phyloP scores from a whole-genome alignment of 2,888 invertebrate species.

The Drosophila multiciliata region DNA sequence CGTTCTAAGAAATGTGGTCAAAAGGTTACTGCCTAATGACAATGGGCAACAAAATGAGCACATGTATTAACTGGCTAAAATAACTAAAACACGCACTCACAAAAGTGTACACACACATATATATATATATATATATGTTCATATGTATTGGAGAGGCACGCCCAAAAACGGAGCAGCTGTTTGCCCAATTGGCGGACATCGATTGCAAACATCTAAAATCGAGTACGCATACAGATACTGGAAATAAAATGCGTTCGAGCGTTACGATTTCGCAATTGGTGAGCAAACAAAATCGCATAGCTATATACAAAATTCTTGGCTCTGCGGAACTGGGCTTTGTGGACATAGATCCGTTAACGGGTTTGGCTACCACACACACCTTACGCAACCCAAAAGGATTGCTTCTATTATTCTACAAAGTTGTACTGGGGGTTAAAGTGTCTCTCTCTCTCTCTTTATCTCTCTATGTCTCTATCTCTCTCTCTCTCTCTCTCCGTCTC shows the following conservation, averaged over 20 bases:
- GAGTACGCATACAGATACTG: slow-evolving; percentile 50
- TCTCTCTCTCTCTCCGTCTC: not conserved
- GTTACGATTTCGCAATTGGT: slow-evolving; percentile 76
- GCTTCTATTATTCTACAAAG: not conserved
- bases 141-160: slow-evolving; percentile 45
- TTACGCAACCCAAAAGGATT: not conserved
- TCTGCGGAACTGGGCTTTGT: slow-evolving; percentile 20
- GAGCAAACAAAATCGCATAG: slow-evolving; percentile 66
- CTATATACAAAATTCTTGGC: slow-evolving; percentile 34
- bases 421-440: not conserved
- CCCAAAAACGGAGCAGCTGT: slow-evolving; percentile 65
- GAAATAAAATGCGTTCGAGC: slow-evolving; percentile 72
- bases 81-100: slow-evolving; percentile 8
- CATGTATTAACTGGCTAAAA: slow-evolving; percentile 38
- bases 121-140: slow-evolving; percentile 1
- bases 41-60: slow-evolving; percentile 60
- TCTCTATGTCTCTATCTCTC: not conserved
- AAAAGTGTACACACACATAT: not conserved
- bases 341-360: slow-evolving; percentile 22
- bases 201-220: slow-evolving; percentile 55
- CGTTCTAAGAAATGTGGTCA: slow-evolving; percentile 64
- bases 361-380: slow-evolving; percentile 31
- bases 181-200: slow-evolving; percentile 59
- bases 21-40: slow-evolving; percentile 47
- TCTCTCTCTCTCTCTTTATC: not conserved